Evolutionary conservation across 2,797 vertebrate genomes (phyloP).

Genomic region (Fistularia commersonii): DNA sequence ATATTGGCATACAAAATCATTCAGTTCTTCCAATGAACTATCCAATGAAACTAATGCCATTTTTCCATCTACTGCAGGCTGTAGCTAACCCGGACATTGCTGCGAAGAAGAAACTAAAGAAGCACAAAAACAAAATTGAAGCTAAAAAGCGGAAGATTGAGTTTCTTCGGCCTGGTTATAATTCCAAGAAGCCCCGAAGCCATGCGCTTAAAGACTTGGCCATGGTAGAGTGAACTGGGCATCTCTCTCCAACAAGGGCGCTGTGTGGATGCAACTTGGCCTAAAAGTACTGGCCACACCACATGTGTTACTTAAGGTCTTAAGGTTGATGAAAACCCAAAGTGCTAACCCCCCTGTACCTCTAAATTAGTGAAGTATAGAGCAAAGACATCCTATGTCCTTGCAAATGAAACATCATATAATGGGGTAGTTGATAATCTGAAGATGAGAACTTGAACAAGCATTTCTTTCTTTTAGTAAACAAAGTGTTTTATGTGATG

Average conservation of each 20-base stretch:
- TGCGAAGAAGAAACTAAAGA: conserved; percentile 95
- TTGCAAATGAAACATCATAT: too few relatives aligned
- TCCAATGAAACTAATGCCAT: neutral
- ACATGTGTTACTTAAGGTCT: too few relatives aligned
- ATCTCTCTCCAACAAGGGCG: neutral
- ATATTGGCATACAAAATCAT: accelerated
- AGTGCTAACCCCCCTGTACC: too few relatives aligned
- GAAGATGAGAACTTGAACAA: too few relatives aligned
- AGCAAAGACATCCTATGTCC: too few relatives aligned
- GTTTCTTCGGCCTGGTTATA: conserved; percentile 83
- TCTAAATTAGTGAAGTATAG: too few relatives aligned
- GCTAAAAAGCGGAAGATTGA: conserved; percentile 94
- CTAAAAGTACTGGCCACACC: too few relatives aligned
- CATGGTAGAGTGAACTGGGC: conserved; percentile 79
- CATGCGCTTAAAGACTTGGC: conserved; percentile 85
- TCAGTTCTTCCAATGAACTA: neutral
- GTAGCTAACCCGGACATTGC: conserved; percentile 92
- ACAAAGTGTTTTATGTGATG: conserved; percentile 16
- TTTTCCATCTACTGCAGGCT: conserved; percentile 66
- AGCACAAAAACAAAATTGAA: conserved; percentile 91
- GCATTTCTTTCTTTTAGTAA: conserved; percentile 1
- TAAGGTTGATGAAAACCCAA: too few relatives aligned
- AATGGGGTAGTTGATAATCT: too few relatives aligned
- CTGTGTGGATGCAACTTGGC: neutral
- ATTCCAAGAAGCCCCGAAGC: conserved; percentile 85